phyloP scores from a whole-genome alignment of 2,113 vertebrate genomes.

The Sapayoa aenigma region DNA sequence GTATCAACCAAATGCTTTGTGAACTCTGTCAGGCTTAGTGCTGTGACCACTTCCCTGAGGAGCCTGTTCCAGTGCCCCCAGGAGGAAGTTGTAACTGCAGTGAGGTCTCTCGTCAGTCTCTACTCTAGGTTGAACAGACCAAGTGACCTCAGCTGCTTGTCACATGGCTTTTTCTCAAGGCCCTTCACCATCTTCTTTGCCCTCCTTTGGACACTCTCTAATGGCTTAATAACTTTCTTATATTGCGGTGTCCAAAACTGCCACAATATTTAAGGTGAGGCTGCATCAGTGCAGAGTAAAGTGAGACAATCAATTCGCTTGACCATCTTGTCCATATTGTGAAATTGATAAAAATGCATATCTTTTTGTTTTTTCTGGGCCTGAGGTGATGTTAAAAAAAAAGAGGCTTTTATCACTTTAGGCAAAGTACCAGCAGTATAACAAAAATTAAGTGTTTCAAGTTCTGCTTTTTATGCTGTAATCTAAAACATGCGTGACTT shows the following conservation, averaged over 20 bases:
- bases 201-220: background rate
- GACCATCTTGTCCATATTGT: background rate
- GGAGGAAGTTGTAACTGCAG: background rate
- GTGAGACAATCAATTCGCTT: background rate
- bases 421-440: fast-evolving
- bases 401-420: background rate
- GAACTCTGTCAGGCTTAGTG: background rate
- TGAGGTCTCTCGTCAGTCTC: background rate
- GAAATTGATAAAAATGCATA: fast-evolving
- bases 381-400: background rate
- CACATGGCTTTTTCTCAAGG: background rate
- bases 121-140: background rate
- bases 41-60: background rate
- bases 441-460: fast-evolving
- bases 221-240: background rate
- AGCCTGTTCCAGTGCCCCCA: background rate
- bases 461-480: background rate
- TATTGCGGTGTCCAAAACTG: background rate
- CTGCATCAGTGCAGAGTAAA: background rate
- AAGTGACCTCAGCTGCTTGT: background rate
- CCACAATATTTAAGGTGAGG: background rate
- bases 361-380: background rate
- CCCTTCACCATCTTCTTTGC: background rate
- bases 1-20: background rate
- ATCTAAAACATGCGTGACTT: background rate